phyloP scores from a whole-genome alignment of 2,113 vertebrate genomes.

The Herpetotheres cachinnans region DNA sequence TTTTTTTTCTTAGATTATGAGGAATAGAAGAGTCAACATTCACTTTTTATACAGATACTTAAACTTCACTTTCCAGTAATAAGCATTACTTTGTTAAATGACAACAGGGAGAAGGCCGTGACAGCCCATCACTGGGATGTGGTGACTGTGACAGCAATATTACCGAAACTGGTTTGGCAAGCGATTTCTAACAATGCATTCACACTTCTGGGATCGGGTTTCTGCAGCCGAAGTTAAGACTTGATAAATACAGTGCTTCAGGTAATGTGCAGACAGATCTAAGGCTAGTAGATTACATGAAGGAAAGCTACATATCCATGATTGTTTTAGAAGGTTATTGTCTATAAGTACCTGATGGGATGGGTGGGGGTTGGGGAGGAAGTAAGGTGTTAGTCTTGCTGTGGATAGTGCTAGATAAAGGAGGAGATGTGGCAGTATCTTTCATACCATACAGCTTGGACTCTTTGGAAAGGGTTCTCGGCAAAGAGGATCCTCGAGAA shows the following conservation, averaged over 20 bases:
- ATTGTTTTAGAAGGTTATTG: constrained; percentile 12
- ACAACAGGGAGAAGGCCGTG: neutral
- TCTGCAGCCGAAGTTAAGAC: neutral
- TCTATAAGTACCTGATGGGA: constrained; percentile 89
- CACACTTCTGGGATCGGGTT: neutral
- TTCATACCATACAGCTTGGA: constrained; percentile 99
- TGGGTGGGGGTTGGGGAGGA: constrained; percentile 93
- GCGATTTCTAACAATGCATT: neutral
- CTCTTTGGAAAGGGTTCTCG: constrained; percentile 97
- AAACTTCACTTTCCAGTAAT: neutral
- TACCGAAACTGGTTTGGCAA: neutral
- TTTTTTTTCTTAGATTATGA: neutral
- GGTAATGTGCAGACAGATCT: neutral
- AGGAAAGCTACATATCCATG: neutral
- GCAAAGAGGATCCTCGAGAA: constrained; percentile 95
- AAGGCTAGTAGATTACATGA: constrained; percentile 32
- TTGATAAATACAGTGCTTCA: neutral
- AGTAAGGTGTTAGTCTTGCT: constrained; percentile 94
- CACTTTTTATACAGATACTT: neutral
- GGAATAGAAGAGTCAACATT: neutral
- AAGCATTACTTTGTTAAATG: neutral
- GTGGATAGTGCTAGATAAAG: constrained; percentile 81
- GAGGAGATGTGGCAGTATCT: constrained; percentile 82
- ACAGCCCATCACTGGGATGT: neutral
- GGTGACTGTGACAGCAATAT: neutral